Evolutionary conservation across 2,888 invertebrate genomes (phyloP).

Genomic region (Apocheima hispidaria): DNA sequence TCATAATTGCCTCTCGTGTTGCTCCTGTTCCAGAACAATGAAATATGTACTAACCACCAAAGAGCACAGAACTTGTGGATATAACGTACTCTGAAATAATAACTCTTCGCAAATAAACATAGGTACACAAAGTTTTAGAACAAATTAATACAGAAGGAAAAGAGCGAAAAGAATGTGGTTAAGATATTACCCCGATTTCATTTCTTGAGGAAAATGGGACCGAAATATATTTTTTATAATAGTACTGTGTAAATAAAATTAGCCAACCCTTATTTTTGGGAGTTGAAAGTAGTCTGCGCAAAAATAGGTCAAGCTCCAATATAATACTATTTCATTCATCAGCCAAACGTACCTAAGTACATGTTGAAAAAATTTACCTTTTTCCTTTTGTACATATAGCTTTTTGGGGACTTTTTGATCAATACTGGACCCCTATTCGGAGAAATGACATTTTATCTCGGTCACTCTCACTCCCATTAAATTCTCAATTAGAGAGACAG

Average conservation of each 20-base stretch:
- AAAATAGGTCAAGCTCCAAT: constrained; percentile 45
- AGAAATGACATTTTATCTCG: too few species aligned
- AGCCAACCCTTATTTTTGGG: constrained; percentile 51
- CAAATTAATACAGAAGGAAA: constrained; percentile 50
- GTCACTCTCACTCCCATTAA: too few species aligned
- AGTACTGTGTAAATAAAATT: constrained; percentile 52
- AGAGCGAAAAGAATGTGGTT: constrained; percentile 48
- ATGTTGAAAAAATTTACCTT: constrained; percentile 40
- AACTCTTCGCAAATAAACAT: constrained; percentile 21
- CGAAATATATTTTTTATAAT: constrained; percentile 55
- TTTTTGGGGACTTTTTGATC: constrained; percentile 44
- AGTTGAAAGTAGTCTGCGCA: constrained; percentile 48
- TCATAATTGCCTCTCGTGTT: constrained; percentile 71
- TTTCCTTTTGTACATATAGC: constrained; percentile 38
- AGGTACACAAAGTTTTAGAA: neutral
- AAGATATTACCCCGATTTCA: constrained; percentile 54
- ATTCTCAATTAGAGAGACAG: too few species aligned
- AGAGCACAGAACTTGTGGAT: constrained; percentile 44
- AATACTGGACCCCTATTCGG: too few species aligned
- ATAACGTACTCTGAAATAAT: constrained; percentile 43
- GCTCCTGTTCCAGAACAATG: constrained; percentile 48
- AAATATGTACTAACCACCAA: constrained; percentile 57
- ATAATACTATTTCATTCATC: constrained; percentile 38
- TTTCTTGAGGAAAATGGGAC: constrained; percentile 53
- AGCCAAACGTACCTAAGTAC: constrained; percentile 32